phyloP scores from a whole-genome alignment of 2,113 vertebrate genomes.

The Elaphurus davidianus region DNA sequence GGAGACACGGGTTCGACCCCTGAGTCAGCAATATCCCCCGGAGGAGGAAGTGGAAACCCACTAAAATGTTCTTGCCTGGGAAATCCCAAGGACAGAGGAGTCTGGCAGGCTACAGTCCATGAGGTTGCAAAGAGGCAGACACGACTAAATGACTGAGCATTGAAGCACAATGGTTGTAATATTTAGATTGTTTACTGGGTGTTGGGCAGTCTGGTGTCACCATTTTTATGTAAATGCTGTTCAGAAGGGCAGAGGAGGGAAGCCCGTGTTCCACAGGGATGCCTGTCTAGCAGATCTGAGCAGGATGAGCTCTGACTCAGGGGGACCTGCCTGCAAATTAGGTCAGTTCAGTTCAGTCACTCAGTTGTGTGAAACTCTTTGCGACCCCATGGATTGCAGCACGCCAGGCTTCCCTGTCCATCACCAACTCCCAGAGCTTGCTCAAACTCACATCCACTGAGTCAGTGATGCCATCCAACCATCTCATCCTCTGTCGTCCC shows the following conservation, averaged over 20 bases:
- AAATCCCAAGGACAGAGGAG: background rate
- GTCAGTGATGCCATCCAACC: background rate
- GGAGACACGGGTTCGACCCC: background rate
- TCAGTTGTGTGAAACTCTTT: background rate
- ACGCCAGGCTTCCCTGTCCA: background rate
- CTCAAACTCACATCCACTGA: background rate
- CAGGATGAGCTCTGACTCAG: accelerated
- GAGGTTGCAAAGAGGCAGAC: background rate
- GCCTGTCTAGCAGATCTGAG: accelerated
- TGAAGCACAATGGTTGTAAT: background rate
- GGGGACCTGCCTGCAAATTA: background rate
- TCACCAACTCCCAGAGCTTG: background rate
- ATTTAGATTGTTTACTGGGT: background rate
- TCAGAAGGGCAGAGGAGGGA: background rate
- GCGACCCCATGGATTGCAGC: background rate
- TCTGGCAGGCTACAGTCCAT: background rate
- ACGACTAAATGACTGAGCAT: background rate
- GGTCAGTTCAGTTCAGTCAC: background rate
- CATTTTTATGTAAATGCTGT: accelerated
- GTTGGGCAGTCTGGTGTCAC: background rate
- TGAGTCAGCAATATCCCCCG: background rate
- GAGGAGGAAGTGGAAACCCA: background rate
- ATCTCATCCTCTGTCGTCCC: background rate
- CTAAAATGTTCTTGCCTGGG: background rate
- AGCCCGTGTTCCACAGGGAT: no score